phyloP scores from a whole-genome alignment of 64 coral and sea anemone genomes.

The Pocillopora verrucosa region DNA sequence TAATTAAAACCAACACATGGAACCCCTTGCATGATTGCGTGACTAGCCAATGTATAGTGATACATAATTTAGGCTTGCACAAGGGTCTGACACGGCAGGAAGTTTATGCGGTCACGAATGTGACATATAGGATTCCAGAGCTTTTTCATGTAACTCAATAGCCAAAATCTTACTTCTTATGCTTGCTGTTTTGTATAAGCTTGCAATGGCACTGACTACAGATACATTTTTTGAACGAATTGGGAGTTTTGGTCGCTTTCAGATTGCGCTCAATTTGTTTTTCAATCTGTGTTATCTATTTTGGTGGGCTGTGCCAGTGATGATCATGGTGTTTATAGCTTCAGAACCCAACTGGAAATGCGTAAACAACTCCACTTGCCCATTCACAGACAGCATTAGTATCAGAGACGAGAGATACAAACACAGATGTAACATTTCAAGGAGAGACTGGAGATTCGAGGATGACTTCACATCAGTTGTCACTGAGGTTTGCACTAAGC shows the following conservation, averaged over 20 bases:
- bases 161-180: too few relatives aligned
- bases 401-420: constrained; percentile 26
- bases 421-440: constrained; percentile 47
- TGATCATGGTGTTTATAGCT: constrained; percentile 16
- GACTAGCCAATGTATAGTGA: too few relatives aligned
- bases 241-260: constrained; percentile 47
- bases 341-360: neutral
- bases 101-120: too few relatives aligned
- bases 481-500: neutral
- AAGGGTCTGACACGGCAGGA: too few relatives aligned
- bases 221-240: constrained; percentile 47
- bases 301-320: neutral
- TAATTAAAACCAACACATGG: too few relatives aligned
- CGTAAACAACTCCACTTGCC: constrained; percentile 49
- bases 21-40: too few relatives aligned
- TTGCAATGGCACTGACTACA: neutral
- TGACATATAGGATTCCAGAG: too few relatives aligned
- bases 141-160: too few relatives aligned
- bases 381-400: neutral
- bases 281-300: neutral
- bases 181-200: neutral
- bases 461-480: constrained; percentile 23
- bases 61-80: too few relatives aligned
- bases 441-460: constrained; percentile 54
- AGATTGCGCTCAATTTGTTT: neutral